Evolutionary conservation across 2,797 vertebrate genomes (phyloP).

Genomic region (Scarus forsteni): DNA sequence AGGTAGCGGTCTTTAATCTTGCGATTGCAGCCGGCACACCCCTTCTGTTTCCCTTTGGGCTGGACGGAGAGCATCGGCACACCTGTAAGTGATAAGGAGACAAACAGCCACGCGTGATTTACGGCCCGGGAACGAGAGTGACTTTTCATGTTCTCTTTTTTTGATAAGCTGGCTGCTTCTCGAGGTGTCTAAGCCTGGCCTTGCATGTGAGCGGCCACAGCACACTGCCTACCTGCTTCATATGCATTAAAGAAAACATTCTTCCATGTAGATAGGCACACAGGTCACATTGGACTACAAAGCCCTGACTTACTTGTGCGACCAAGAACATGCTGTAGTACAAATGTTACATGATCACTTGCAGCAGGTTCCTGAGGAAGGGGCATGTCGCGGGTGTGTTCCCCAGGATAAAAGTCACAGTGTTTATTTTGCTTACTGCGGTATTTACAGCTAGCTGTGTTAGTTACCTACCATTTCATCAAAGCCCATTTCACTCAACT

Average conservation of each 20-base stretch:
- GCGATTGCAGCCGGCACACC: constrained; percentile 99
- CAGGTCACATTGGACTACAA: constrained; percentile 79
- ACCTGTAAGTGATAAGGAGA: constrained; percentile 88
- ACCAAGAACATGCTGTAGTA: constrained; percentile 69
- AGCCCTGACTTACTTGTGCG: constrained; percentile 67
- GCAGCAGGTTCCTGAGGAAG: constrained; percentile 49
- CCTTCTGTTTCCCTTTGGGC: constrained; percentile 99
- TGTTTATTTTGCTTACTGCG: constrained; percentile 74
- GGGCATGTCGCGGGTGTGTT: constrained; percentile 41
- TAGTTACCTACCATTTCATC: constrained; percentile 85
- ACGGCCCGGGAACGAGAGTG: constrained; percentile 81
- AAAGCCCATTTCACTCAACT: constrained; percentile 82
- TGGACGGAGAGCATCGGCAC: constrained; percentile 99
- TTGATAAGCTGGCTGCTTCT: constrained; percentile 81
- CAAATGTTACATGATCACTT: constrained; percentile 76
- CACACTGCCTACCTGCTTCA: constrained; percentile 78
- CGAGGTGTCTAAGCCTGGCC: constrained; percentile 69
- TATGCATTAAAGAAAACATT: constrained; percentile 84
- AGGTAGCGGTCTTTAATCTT: constrained; percentile 99
- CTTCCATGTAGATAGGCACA: constrained; percentile 81
- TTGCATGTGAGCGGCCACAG: constrained; percentile 64
- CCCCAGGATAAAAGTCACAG: constrained; percentile 59
- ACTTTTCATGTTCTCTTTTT: constrained; percentile 83
- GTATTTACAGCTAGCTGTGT: constrained; percentile 79
- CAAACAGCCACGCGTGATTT: constrained; percentile 83